A percentile compares a stretch with the other conserved stretches of the same genome.
Evolutionary conservation across 1,140 invertebrate genomes (phyloP).

Genomic region (Drosophila bocqueti): DNA sequence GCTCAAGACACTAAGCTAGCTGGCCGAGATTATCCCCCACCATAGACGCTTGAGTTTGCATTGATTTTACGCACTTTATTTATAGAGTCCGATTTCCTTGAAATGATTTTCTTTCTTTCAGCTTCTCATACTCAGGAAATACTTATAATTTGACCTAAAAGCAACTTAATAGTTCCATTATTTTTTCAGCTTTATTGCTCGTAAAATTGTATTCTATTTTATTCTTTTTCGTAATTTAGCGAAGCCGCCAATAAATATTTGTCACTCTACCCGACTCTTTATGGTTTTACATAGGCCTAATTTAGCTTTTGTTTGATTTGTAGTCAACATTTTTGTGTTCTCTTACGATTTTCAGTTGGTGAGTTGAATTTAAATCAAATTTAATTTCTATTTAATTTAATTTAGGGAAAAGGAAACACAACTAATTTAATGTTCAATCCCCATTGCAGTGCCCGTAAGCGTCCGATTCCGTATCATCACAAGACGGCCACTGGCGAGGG

Average conservation of each 20-base stretch:
- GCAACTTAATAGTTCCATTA: not conserved
- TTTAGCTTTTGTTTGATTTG: conserved; percentile 37
- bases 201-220: conserved; percentile 27
- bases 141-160: conserved; percentile 36
- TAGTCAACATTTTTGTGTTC: conserved; percentile 58
- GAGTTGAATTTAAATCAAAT: conserved; percentile 35
- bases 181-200: conserved; percentile 25
- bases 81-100: conserved; percentile 36
- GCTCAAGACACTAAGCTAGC: conserved; percentile 69
- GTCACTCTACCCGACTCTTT: conserved; percentile 30
- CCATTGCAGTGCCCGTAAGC: conserved; percentile 92
- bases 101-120: conserved; percentile 57
- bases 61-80: conserved; percentile 41
- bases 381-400: not conserved
- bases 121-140: conserved; percentile 64
- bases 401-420: not conserved
- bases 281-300: conserved; percentile 30
- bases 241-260: conserved; percentile 59
- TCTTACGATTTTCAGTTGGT: conserved; percentile 67
- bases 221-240: conserved; percentile 34
- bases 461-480: conserved; percentile 95
- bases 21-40: conserved; percentile 33
- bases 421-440: not conserved
- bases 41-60: conserved; percentile 60
- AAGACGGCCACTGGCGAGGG: conserved; percentile 87